These are phyloP conservation scores for Phenganax stokvisi DNA, from an alignment of 92 coral and sea anemone species.

Conservation along the genomic window DNA sequence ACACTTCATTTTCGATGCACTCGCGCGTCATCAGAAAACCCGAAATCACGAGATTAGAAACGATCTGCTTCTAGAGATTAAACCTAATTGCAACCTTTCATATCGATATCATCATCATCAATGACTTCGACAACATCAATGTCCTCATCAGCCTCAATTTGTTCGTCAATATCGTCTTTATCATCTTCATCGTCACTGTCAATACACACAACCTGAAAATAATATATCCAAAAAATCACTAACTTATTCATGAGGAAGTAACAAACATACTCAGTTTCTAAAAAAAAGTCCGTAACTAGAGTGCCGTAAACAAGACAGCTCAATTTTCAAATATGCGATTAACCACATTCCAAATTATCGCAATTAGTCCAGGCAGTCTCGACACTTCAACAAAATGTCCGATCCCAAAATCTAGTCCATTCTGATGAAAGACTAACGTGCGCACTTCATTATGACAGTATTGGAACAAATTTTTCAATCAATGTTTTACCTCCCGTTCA, in stretches of 20 bases:
- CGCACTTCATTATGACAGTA: not conserved
- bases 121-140: conserved; percentile 45
- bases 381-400: too few species aligned
- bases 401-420: too few species aligned
- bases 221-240: not conserved
- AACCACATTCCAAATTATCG: too few species aligned
- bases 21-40: too few species aligned
- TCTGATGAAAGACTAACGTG: not conserved
- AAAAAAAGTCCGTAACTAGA: not conserved
- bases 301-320: too few species aligned
- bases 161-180: conserved; percentile 14
- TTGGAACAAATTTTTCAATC: conserved; percentile 11
- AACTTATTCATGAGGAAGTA: too few species aligned
- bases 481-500: conserved; percentile 40
- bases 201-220: conserved; percentile 31
- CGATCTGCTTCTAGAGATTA: conserved; percentile 13
- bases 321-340: too few species aligned
- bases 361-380: too few species aligned
- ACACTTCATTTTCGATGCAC: too few species aligned
- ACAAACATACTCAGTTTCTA: too few species aligned
- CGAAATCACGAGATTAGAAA: not conserved
- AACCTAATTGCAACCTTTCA: conserved; percentile 20
- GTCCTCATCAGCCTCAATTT: conserved; percentile 39
- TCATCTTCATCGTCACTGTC: conserved; percentile 41
- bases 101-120: conserved; percentile 42